Evolutionary conservation across 2,113 vertebrate genomes (phyloP).

Genomic region (Macrotis lagotis): DNA sequence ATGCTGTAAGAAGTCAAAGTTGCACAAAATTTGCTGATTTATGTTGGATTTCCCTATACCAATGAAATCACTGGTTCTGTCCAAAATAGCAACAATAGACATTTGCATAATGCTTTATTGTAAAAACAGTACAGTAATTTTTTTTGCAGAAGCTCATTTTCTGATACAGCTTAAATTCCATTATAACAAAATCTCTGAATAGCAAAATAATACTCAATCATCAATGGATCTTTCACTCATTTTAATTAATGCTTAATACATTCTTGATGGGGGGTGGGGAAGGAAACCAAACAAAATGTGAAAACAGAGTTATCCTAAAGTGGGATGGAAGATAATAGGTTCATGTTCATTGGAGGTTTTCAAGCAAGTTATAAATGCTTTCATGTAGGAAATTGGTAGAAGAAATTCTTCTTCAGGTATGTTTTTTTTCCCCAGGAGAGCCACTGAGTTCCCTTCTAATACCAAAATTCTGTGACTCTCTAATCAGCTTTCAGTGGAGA

Average conservation of each 20-base stretch:
- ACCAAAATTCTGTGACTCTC: background rate
- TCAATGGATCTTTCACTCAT: background rate
- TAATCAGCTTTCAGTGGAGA: background rate
- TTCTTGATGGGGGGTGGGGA: background rate
- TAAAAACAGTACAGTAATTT: background rate
- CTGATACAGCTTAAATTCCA: conserved; percentile 15
- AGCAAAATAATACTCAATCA: background rate
- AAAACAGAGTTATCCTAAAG: background rate
- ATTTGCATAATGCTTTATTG: background rate
- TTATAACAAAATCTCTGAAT: conserved; percentile 23
- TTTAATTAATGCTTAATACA: background rate
- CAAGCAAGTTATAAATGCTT: background rate
- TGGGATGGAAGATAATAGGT: background rate
- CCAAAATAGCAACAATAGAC: background rate
- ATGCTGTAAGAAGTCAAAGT: no score
- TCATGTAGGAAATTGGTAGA: background rate
- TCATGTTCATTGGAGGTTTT: background rate
- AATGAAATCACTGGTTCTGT: background rate
- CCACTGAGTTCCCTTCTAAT: background rate
- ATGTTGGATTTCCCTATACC: background rate
- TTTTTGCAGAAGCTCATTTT: no score
- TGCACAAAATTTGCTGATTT: background rate
- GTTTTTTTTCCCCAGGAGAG: background rate
- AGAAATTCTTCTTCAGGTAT: background rate
- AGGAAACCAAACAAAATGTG: background rate